Evolutionary conservation across 2,888 invertebrate species (phyloP), one percentile per base, ranked within the genome.

Genomic region (Nezara viridula): DNA sequence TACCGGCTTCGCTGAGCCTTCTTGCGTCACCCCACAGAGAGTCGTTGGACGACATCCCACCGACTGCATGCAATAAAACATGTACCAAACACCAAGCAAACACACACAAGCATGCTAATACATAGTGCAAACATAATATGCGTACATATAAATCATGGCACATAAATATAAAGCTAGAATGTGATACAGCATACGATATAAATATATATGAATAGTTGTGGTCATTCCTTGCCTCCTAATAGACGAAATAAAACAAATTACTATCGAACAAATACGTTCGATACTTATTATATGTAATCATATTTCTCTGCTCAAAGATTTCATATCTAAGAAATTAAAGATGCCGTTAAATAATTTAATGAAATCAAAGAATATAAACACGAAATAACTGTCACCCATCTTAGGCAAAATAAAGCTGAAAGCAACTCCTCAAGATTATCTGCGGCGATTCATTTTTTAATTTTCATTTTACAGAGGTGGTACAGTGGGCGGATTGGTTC

Each of bases 1-100:
- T 94, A 92, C 96, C 96, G 92, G 96, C 96, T 94, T 96, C 96
- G 93, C 95, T 95, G 92, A 96, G 94, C 92, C 96, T 95, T 92
- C 96, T 95, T 91, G 95, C 95, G 92, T 96, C 95, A 92, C 94
- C 96, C 96, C 96, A 96, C 90, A 96, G 94, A 92, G 95, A 94
- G 93, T 96, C 96, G 88, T 90, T 90, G 50, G 90, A 90, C 3
- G 90, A 90, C 19, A 90, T 27, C 27, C 95, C 96, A 95, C 92
- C 95, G 95, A 92, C 94, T 94, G 77, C 89, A 89, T 89, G 89
- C 89, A 89, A 90, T 91, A 91, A 90, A 90, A 91, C 86, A 91
- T 88, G 40, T n/a, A 32, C 60, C 81, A 81, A 81, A 81, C 44
- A 81, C 81, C 81, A 81, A 81, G 81, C 81, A 88, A n/a, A 88